A percentile compares a stretch with the other conserved stretches of the same genome.
These are phyloP conservation scores for Leptopterna dolabrata DNA, from an alignment of 2,888 invertebrate species.

Conservation along the genomic window DNA sequence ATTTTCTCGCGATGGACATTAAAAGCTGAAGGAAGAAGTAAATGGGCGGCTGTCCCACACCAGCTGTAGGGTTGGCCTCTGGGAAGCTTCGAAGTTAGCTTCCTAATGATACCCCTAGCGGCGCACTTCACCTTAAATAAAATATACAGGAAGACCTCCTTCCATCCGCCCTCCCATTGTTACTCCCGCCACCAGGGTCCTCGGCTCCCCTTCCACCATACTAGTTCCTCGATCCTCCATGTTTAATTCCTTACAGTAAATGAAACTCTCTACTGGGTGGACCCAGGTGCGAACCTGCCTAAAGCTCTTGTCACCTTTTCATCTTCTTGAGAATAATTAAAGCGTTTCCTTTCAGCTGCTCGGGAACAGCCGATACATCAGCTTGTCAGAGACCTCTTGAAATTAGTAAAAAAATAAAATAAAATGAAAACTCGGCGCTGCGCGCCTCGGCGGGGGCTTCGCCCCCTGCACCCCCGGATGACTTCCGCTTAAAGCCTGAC, in stretches of 20 bases:
- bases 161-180: constrained; percentile 29
- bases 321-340: constrained; percentile 27
- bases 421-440: no score
- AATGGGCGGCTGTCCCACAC: neutral
- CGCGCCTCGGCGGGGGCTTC: no score
- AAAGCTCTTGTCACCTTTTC: constrained; percentile 13
- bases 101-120: constrained; percentile 41
- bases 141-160: constrained; percentile 41
- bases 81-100: constrained; percentile 18
- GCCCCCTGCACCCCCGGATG: no score
- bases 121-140: constrained; percentile 37
- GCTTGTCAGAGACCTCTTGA: neutral
- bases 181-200: neutral
- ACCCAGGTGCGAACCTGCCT: constrained; percentile 30
- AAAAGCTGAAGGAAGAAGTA: neutral
- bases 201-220: neutral
- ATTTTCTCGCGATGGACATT: neutral
- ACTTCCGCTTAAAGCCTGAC: no score
- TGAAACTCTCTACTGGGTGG: constrained; percentile 24
- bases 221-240: constrained; percentile 21
- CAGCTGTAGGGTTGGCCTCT: neutral
- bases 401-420: no score
- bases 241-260: constrained; percentile 50
- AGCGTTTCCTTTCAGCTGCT: neutral
- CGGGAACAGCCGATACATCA: neutral